Evolutionary conservation across 2,113 vertebrate species (phyloP).

Genomic region (Sinocyclocheilus anshuiensis): DNA sequence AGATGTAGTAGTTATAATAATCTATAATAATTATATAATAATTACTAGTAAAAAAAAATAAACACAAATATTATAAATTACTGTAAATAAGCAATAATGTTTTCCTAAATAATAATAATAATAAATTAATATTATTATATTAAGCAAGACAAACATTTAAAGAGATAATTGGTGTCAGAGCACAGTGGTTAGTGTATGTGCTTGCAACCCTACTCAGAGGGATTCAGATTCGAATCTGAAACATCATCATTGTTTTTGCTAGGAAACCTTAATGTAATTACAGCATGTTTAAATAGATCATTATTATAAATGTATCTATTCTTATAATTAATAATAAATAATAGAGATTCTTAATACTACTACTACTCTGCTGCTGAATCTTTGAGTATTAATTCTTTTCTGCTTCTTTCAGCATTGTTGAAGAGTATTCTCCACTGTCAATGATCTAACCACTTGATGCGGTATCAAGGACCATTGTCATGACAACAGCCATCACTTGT

Average conservation of each 20-base stretch:
- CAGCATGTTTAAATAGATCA: no score
- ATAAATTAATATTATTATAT: no score
- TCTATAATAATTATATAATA: not conserved
- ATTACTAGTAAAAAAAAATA: not conserved
- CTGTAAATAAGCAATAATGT: no score
- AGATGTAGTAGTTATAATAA: no score
- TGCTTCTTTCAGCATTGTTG: not conserved
- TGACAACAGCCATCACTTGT: constrained; percentile 4
- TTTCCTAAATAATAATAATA: no score
- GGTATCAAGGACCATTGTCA: not conserved
- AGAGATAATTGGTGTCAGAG: not conserved
- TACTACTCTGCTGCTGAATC: not conserved
- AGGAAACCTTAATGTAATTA: no score
- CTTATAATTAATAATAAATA: no score
- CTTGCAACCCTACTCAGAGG: not conserved
- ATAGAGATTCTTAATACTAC: not conserved
- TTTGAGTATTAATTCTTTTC: not conserved
- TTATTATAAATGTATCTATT: no score
- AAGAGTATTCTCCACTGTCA: not conserved
- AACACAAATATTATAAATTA: not conserved
- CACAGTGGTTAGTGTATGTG: not conserved
- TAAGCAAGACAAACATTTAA: not conserved
- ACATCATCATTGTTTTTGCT: no score
- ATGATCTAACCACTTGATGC: not conserved
- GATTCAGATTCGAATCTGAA: no score